Conservation (phyloP, 2,888 invertebrate genomes). For the Geophilus truncorum region DNA sequence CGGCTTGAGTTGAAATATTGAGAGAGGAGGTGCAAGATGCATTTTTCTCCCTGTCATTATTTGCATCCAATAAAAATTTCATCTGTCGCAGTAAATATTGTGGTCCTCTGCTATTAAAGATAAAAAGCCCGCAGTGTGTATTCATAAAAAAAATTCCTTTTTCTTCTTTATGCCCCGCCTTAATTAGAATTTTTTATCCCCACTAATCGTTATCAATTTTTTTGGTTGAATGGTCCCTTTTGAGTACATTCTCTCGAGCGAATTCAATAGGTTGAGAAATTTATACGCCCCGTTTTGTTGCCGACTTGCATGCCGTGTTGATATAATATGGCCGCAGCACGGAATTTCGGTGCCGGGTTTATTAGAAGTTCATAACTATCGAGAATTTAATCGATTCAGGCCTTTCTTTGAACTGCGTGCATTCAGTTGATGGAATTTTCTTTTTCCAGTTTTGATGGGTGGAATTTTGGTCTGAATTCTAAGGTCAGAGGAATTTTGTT, state of each 20-base stretch:
- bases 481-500: background rate
- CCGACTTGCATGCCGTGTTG: background rate
- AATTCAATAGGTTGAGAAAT: background rate
- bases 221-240: background rate
- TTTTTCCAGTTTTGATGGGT: background rate
- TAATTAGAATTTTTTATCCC: conserved; percentile 16
- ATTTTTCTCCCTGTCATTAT: background rate
- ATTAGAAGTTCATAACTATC: background rate
- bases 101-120: conserved; percentile 9
- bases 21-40: background rate
- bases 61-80: conserved; percentile 23
- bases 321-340: conserved; percentile 3
- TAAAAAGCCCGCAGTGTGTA: background rate
- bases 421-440: background rate
- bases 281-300: background rate
- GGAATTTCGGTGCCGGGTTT: background rate
- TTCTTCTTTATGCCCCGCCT: background rate
- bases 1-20: background rate
- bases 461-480: background rate
- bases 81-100: conserved; percentile 27
- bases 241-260: background rate
- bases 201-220: background rate
- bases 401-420: background rate
- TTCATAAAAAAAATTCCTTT: conserved; percentile 5
- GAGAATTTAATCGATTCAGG: conserved; percentile 5